A percentile compares a stretch with the other conserved stretches of the same genome.
Evolutionary conservation across 2,797 vertebrate species (phyloP).

Genomic region (Aratinga solstitialis): DNA sequence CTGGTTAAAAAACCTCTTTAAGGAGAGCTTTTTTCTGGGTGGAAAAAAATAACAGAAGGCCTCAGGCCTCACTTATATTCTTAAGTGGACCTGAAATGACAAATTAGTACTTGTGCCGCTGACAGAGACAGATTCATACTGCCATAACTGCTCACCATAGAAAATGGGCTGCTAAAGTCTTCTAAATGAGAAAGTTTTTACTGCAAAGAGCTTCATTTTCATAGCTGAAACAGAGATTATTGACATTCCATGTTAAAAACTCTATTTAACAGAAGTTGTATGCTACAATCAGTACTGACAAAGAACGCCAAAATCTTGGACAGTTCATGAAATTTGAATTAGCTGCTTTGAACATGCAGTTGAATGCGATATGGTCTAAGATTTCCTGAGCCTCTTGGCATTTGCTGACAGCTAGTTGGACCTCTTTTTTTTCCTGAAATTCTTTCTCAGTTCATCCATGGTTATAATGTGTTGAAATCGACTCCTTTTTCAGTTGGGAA

Average conservation of each 20-base stretch:
- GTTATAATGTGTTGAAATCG: not conserved
- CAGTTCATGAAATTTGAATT: slow-evolving; percentile 1
- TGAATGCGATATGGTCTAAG: not conserved
- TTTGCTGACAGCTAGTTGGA: not conserved
- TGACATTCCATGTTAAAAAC: not conserved
- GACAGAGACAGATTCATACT: not conserved
- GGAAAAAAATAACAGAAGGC: not conserved
- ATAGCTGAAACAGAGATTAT: not conserved
- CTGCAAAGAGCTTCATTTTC: not conserved
- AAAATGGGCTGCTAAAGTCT: not conserved
- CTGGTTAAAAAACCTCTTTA: not conserved
- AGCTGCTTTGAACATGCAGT: not conserved
- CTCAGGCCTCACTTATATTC: not conserved
- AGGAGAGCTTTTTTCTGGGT: not conserved
- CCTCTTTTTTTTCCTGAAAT: not conserved
- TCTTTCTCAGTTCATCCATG: not conserved
- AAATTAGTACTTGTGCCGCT: not conserved
- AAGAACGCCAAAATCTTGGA: not conserved
- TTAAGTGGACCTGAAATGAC: not conserved
- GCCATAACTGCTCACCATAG: not conserved
- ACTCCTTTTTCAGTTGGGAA: not conserved
- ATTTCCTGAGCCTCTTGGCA: not conserved
- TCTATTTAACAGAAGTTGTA: not conserved
- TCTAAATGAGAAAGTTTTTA: not conserved
- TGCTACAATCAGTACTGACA: not conserved